phyloP scores from a whole-genome alignment of 2,113 vertebrate species.

The Cinclus mexicanus region DNA sequence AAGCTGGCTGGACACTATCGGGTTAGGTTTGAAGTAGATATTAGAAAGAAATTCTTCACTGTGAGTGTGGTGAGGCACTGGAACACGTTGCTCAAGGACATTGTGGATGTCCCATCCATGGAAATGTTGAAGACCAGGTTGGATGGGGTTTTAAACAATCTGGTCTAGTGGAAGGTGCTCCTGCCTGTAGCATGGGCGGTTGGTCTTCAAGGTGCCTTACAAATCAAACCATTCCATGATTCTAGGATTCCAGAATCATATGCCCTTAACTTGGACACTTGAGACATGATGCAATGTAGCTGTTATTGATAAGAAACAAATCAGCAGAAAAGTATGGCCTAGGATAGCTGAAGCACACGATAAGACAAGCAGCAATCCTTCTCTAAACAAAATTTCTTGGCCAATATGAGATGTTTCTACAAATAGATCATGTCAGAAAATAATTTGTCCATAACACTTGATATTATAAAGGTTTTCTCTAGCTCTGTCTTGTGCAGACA shows the following conservation, averaged over 20 bases:
- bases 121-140: not conserved
- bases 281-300: not conserved
- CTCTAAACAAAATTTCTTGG: conserved; percentile 30
- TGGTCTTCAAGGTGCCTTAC: not conserved
- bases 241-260: not conserved
- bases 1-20: not conserved
- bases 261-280: not conserved
- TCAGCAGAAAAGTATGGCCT: not conserved
- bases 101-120: not conserved
- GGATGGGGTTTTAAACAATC: not conserved
- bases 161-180: not conserved
- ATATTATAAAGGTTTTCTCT: not conserved
- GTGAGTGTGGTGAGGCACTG: not conserved
- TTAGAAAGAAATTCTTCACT: not conserved
- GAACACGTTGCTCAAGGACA: not conserved
- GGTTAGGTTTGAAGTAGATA: not conserved
- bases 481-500: not conserved
- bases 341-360: conserved; percentile 1
- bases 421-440: conserved; percentile 21
- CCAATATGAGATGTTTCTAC: not conserved
- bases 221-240: not conserved
- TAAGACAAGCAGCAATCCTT: not conserved
- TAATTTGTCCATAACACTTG: not conserved
- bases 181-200: not conserved
- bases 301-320: not conserved